A percentile compares a stretch with the other conserved stretches of the same genome.
These are phyloP conservation scores for Drosophila algonquin DNA, from an alignment of 2,888 invertebrate species.

Conservation along the genomic window DNA sequence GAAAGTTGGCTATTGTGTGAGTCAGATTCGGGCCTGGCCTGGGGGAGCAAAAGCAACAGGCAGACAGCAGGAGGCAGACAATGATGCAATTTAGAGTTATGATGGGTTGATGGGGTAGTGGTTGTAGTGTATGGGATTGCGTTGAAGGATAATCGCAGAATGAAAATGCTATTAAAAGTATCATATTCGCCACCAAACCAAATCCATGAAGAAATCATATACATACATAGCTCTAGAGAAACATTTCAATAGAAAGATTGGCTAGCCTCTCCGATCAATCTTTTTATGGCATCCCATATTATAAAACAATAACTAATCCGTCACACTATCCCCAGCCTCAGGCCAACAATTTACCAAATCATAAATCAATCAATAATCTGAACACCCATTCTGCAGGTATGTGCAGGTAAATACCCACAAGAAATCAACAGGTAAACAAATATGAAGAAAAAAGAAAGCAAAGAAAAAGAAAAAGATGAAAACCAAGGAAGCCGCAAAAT, in stretches of 20 bases:
- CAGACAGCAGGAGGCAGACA: background rate
- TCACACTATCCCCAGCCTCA: too few species aligned
- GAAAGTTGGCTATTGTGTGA: conserved; percentile 31
- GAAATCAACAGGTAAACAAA: conserved; percentile 34
- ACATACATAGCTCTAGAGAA: too few species aligned
- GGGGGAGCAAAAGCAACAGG: background rate
- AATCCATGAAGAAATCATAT: too few species aligned
- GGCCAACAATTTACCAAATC: background rate
- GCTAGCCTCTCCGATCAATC: too few species aligned
- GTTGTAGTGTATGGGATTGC: background rate
- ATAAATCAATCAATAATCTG: conserved; percentile 18
- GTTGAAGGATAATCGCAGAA: background rate
- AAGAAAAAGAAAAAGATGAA: conserved; percentile 15
- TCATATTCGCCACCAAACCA: too few species aligned
- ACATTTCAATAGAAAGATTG: too few species aligned
- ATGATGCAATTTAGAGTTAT: background rate
- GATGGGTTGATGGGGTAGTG: background rate
- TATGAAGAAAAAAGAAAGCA: conserved; percentile 10
- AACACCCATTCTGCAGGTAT: conserved; percentile 17
- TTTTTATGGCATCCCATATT: too few species aligned
- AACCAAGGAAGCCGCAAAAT: conserved; percentile 68
- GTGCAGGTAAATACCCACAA: conserved; percentile 24
- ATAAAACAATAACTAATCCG: too few species aligned
- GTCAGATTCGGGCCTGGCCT: conserved; percentile 9
- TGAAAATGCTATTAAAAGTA: background rate